Conservation (phyloP, 2,888 invertebrate genomes). For the Dasypolia templi region DNA sequence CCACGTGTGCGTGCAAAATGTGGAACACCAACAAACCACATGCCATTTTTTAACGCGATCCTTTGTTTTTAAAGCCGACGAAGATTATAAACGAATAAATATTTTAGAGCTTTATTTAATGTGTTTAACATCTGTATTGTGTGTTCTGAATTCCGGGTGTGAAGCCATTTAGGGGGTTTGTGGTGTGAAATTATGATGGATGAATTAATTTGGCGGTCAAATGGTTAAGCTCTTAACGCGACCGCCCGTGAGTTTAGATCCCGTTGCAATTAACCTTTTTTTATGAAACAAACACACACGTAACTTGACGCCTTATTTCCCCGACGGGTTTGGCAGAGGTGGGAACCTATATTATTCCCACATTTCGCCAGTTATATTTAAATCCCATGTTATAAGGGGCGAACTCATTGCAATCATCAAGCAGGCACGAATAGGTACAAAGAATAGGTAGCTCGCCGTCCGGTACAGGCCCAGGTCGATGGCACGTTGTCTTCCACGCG, state of each 20-base stretch:
- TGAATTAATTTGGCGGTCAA: not conserved
- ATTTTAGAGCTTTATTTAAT: slow-evolving; percentile 6
- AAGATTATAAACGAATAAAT: slow-evolving; percentile 46
- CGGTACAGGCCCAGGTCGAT: too few species aligned
- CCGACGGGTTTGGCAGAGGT: too few species aligned
- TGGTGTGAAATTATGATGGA: slow-evolving; percentile 18
- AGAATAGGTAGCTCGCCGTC: too few species aligned
- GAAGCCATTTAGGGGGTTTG: not conserved
- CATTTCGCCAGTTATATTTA: too few species aligned
- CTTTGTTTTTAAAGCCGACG: slow-evolving; percentile 15
- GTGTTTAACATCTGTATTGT: slow-evolving; percentile 12
- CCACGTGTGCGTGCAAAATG: slow-evolving; percentile 30
- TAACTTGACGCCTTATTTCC: too few species aligned
- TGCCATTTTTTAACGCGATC: slow-evolving; percentile 28
- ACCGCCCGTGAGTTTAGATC: not conserved
- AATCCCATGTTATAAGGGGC: too few species aligned
- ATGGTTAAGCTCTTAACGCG: not conserved
- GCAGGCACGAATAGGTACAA: too few species aligned
- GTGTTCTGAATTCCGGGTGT: slow-evolving; percentile 18
- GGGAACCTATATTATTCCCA: too few species aligned
- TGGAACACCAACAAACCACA: slow-evolving; percentile 38
- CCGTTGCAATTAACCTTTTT: not conserved
- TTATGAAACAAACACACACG: too few species aligned
- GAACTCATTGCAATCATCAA: too few species aligned
- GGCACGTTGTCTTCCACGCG: too few species aligned